Base-by-base conservation (phyloP, 2,888 invertebrate genomes). In the Mesochorus sp. region DNA sequence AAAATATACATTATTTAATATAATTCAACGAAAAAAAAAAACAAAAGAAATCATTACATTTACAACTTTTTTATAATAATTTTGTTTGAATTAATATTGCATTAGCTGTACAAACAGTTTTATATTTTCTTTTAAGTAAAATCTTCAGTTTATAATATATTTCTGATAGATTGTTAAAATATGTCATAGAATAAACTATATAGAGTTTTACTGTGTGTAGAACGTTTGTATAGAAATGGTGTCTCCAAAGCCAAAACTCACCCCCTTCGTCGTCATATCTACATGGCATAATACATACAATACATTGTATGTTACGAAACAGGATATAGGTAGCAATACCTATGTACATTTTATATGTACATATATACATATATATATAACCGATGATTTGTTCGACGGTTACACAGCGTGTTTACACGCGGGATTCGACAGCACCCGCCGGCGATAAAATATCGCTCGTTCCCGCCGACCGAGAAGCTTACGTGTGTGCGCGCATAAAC, bases 351-450 rank as follows among this genome's bases (percentile, higher is more conserved):
- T 10, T 14, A 10, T 26, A 31, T n/a, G 4, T 44, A 21, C 12
- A n/a, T 19, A 42, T 70, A 28, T 28, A 71, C 19, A 53, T 39
- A 47, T 44, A 55, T 39, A 44, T 68, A 47, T 31, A 77, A 64
- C 64, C 76, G 80, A 83, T 83, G 83, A 85, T 85, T 85, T 84
- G 83, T 85, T 84, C 79, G 80, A 77, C 61, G 78, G 68, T 81
- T 80, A 76, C 80, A 78, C 78, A 68, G 80, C 77, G 78, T 84
- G 82, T 85, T 85, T 85, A 82, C 84, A 82, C 75, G 78, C 80
- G 80, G 79, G 82, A 80, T 78, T 76, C 79, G 78, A 75, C 76
- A 62, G 70, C 67, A 70, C 79, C 76, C 77, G 44, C 51, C 70
- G 55, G 78, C 73, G 80, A 80, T 82, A 81, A 81, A 82, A 81